These are phyloP conservation scores for Diplolepis rosae DNA, from an alignment of 2,888 invertebrate genomes.

Conservation along the genomic window DNA sequence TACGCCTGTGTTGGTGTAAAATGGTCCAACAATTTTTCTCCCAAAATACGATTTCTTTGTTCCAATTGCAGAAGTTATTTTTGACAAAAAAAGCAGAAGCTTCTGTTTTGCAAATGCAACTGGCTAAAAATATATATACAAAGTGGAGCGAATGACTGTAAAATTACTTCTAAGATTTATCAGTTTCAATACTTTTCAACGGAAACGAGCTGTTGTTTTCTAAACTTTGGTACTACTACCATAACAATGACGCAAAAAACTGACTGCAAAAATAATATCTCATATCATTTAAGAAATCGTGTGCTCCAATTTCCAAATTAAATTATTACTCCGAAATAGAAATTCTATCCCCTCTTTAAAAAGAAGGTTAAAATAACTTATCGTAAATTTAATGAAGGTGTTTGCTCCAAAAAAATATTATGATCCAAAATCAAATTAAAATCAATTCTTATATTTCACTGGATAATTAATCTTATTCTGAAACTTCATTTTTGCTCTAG, in stretches of 20 bases:
- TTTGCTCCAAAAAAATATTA: too few species aligned
- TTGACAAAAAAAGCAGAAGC: conserved; percentile 10
- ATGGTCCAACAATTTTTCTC: conserved; percentile 6
- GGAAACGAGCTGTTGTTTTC: background rate
- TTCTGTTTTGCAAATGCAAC: conserved; percentile 4
- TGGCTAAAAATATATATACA: background rate
- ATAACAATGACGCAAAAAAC: background rate
- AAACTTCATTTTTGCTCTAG: too few species aligned
- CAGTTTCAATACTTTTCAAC: background rate
- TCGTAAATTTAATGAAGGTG: too few species aligned
- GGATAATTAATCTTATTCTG: too few species aligned
- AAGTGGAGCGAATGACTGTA: conserved; percentile 21
- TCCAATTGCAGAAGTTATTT: conserved; percentile 17
- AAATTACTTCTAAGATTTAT: conserved; percentile 23
- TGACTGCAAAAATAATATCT: too few species aligned
- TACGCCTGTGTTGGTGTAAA: background rate
- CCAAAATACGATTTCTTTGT: conserved; percentile 27
- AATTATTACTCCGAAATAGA: background rate
- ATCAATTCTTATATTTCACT: too few species aligned
- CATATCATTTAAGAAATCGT: too few species aligned
- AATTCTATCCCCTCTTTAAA: background rate
- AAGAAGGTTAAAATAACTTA: too few species aligned
- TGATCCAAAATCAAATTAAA: too few species aligned
- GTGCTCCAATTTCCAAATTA: background rate
- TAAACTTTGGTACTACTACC: background rate